Evolutionary conservation across 2,888 invertebrate species (phyloP).

Genomic region (Nomada flava): DNA sequence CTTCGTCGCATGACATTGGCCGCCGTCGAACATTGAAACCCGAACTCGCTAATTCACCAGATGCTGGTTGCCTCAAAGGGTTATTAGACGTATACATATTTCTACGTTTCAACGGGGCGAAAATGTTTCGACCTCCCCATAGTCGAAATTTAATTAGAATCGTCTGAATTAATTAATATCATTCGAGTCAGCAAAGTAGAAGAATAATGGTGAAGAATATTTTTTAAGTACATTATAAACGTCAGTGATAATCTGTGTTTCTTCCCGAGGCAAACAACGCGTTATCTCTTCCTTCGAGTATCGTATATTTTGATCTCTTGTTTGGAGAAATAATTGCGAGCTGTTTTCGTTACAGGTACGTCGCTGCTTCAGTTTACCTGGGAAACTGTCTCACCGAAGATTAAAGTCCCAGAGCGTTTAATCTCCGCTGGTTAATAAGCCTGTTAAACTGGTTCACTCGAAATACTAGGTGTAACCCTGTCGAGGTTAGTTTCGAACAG

Average conservation of each 20-base stretch:
- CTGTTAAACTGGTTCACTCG: constrained; percentile 29
- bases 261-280: not conserved
- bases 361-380: not conserved
- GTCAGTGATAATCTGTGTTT: not conserved
- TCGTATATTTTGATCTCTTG: not conserved
- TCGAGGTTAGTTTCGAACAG: not conserved
- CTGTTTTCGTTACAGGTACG: not conserved
- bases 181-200: not conserved
- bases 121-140: not conserved
- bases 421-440: constrained; percentile 2
- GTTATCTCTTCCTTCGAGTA: not conserved
- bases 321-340: not conserved
- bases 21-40: constrained; percentile 56
- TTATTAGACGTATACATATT: constrained; percentile 34
- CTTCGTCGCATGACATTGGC: constrained; percentile 73
- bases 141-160: too few species aligned
- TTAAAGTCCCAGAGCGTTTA: not conserved
- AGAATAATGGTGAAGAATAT: too few species aligned
- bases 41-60: constrained; percentile 64
- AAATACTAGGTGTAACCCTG: constrained; percentile 21
- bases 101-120: not conserved
- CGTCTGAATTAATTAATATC: too few species aligned
- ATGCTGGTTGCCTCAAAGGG: constrained; percentile 29
- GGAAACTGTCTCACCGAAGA: constrained; percentile 5
- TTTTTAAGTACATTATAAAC: not conserved